Percentiles rank a stretch among this genome's conserved stretches.
Conservation (phyloP, 37 sponge, comb jelly and placozoan genomes). For the Petrosia ficiformis region DNA sequence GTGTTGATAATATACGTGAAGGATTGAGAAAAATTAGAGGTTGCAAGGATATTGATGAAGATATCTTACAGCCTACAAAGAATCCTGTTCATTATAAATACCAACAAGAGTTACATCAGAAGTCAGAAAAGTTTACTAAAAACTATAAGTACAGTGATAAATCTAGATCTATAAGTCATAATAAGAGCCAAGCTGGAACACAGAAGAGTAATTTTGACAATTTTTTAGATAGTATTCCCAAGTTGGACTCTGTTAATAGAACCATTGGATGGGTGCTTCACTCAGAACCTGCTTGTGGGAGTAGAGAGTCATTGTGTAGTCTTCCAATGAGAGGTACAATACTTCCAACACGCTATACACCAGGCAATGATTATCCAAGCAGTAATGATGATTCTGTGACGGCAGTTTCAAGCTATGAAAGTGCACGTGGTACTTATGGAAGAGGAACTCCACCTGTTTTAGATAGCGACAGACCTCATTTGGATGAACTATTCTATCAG, state of each 20-base stretch:
- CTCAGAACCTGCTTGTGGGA: background rate
- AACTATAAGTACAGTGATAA: background rate
- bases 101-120: background rate
- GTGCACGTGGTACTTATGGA: slow-evolving; percentile 63
- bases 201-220: slow-evolving; percentile 27
- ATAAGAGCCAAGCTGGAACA: background rate
- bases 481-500: slow-evolving; percentile 37
- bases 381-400: slow-evolving; percentile 6
- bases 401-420: slow-evolving; percentile 60
- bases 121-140: background rate
- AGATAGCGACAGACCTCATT: slow-evolving; percentile 18
- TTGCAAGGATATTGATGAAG: background rate
- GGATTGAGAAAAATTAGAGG: slow-evolving; percentile 6
- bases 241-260: slow-evolving; percentile 34
- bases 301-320: background rate
- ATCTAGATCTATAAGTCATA: background rate
- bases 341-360: slow-evolving; percentile 6
- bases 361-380: background rate
- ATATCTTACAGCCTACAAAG: background rate
- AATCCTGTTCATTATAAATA: background rate
- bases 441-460: slow-evolving; percentile 53
- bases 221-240: slow-evolving; percentile 41
- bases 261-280: slow-evolving; percentile 59
- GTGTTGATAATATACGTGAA: background rate
- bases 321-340: slow-evolving; percentile 33